Evolutionary conservation across 1,140 invertebrate species (phyloP).

Genomic region (Papilio polytes): DNA sequence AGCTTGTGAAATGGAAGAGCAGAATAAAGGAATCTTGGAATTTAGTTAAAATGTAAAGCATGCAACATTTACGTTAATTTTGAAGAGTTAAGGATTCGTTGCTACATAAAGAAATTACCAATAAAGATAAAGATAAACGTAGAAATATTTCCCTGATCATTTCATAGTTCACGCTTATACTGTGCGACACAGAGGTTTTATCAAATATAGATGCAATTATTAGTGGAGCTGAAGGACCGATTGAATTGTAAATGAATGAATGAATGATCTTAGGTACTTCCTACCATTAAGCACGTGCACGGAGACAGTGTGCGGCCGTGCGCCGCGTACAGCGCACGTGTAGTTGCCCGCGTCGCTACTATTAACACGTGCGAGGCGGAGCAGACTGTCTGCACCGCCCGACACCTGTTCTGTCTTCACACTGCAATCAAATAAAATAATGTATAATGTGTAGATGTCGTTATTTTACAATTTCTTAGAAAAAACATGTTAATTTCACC

Average conservation of each 20-base stretch:
- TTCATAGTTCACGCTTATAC: background rate
- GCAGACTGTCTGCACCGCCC: slow-evolving; percentile 89
- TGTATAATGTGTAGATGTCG: background rate
- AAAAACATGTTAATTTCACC: background rate
- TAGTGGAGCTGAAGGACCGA: background rate
- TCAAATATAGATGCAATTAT: background rate
- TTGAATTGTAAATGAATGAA: background rate
- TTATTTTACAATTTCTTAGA: too few relatives aligned
- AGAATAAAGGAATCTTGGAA: too few relatives aligned
- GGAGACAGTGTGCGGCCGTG: slow-evolving; percentile 87
- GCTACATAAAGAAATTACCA: background rate
- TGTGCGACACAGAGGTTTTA: background rate
- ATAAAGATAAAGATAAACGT: too few relatives aligned
- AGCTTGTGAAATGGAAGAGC: too few relatives aligned
- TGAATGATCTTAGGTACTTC: slow-evolving; percentile 39
- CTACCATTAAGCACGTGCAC: slow-evolving; percentile 91
- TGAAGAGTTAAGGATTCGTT: background rate
- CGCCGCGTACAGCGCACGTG: slow-evolving; percentile 88
- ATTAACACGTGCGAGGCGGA: slow-evolving; percentile 89
- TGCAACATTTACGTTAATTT: too few relatives aligned
- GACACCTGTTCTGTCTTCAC: slow-evolving; percentile 91
- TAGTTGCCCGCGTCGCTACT: slow-evolving; percentile 91
- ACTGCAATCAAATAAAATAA: slow-evolving; percentile 65
- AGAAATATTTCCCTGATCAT: too few relatives aligned
- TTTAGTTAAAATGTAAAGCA: too few relatives aligned